Percentiles rank a stretch among this genome's conserved stretches.
phyloP scores from a whole-genome alignment of 2,113 vertebrate genomes.

The Boulengeromyrus knoepffleri region DNA sequence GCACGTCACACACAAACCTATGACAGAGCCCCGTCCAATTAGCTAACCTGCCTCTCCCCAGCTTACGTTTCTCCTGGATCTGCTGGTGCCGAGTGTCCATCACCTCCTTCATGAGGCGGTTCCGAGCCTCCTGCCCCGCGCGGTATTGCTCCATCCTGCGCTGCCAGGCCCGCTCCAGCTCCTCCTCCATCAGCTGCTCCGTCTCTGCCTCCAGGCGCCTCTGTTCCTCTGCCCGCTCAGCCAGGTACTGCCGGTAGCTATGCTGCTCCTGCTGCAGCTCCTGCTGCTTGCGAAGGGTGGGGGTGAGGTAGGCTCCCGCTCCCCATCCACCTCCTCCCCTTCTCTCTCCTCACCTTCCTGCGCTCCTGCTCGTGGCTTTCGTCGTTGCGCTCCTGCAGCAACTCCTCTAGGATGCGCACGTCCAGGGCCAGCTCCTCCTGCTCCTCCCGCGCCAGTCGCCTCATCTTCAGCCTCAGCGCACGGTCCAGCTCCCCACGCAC shows the following conservation, averaged over 20 bases:
- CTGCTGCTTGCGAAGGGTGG: conserved; percentile 44
- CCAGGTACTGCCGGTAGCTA: conserved; percentile 64
- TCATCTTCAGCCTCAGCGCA: conserved; percentile 59
- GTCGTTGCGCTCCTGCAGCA: conserved; percentile 46
- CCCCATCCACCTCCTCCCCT: neutral
- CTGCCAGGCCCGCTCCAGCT: conserved; percentile 52
- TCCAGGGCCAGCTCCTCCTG: conserved; percentile 66
- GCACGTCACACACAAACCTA: conserved; percentile 18
- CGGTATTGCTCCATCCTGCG: conserved; percentile 50
- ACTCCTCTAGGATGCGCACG: conserved; percentile 59
- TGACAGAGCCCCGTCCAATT: neutral
- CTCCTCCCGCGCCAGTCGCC: conserved; percentile 53
- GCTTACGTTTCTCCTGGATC: conserved; percentile 74
- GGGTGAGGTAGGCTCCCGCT: neutral
- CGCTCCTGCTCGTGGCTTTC: conserved; percentile 51
- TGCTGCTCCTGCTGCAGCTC: conserved; percentile 64
- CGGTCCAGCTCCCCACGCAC: conserved; percentile 51
- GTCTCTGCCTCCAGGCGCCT: conserved; percentile 57
- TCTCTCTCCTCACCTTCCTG: conserved; percentile 61
- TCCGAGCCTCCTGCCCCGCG: conserved; percentile 57
- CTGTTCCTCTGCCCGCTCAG: conserved; percentile 56
- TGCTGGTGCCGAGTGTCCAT: conserved; percentile 64
- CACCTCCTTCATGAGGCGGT: conserved; percentile 67
- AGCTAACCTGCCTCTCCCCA: too few species aligned
- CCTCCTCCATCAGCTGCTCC: conserved; percentile 59